phyloP scores from a whole-genome alignment of 2,888 invertebrate species.

The Cerceris rybyensis region DNA sequence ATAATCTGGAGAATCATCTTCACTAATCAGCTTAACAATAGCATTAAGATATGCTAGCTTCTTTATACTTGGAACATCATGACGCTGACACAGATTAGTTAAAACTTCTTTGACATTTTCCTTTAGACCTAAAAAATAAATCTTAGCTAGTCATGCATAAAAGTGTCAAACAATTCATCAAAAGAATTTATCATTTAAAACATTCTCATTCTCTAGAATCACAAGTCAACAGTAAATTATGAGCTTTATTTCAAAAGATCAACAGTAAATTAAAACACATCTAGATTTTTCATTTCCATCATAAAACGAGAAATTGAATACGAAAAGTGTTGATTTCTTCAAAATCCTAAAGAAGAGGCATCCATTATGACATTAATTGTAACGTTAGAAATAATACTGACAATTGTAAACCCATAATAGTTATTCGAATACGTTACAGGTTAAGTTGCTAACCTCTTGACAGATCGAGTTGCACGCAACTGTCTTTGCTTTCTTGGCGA shows the following conservation, averaged over 20 bases:
- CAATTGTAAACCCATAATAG: conserved; percentile 13
- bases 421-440: conserved; percentile 56
- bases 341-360: too few relatives aligned
- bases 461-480: conserved; percentile 83
- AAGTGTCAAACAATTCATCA: too few relatives aligned
- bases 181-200: too few relatives aligned
- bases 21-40: conserved; percentile 90
- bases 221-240: too few relatives aligned
- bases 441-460: conserved; percentile 82
- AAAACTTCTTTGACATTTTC: conserved; percentile 85
- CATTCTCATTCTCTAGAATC: too few relatives aligned
- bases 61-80: conserved; percentile 88
- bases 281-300: too few relatives aligned
- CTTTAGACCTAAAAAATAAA: conserved; percentile 81
- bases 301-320: too few relatives aligned
- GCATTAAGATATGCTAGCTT: conserved; percentile 94
- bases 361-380: too few relatives aligned
- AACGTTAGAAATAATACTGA: conserved; percentile 7
- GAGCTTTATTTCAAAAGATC: too few relatives aligned
- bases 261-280: too few relatives aligned
- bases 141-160: not conserved
- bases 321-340: too few relatives aligned
- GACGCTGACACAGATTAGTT: conserved; percentile 85
- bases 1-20: conserved; percentile 84
- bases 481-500: conserved; percentile 84